phyloP scores from a whole-genome alignment of 2,113 vertebrate genomes.

The Phoxinus phoxinus region DNA sequence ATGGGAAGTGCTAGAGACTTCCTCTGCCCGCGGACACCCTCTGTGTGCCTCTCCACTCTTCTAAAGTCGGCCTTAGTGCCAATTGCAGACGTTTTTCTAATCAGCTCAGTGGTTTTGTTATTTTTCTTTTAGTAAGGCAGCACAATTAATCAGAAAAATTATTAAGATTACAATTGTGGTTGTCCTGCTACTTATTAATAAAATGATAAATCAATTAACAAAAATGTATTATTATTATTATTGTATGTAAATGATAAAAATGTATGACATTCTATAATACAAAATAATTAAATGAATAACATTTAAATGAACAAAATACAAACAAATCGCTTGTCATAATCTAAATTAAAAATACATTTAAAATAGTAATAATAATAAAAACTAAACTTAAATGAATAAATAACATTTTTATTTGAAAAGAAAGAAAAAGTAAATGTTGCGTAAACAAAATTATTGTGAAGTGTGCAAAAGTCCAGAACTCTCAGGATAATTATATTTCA shows the following conservation, averaged over 20 bases:
- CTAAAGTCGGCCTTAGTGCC: neutral
- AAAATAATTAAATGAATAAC: too few relatives aligned
- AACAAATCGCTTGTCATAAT: neutral
- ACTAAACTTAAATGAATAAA: too few relatives aligned
- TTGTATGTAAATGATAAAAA: too few relatives aligned
- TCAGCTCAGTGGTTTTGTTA: neutral
- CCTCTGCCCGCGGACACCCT: conserved; percentile 10
- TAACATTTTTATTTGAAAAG: too few relatives aligned
- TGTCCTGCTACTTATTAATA: neutral
- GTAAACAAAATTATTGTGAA: neutral
- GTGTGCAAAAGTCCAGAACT: neutral
- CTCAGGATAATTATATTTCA: neutral
- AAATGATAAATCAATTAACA: neutral
- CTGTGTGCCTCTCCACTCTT: neutral
- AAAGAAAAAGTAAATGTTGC: neutral
- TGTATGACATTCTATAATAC: too few relatives aligned
- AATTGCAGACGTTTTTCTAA: neutral
- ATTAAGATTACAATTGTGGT: neutral
- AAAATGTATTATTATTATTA: too few relatives aligned
- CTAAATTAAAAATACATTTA: neutral
- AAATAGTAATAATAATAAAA: neutral
- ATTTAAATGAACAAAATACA: neutral
- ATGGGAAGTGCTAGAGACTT: conserved; percentile 23
- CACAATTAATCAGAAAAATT: neutral
- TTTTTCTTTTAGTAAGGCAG: neutral